Percentiles rank a stretch among this genome's conserved stretches.
These are phyloP conservation scores for Montipora capricornis DNA, from an alignment of 64 coral and sea anemone species.

Conservation along the genomic window DNA sequence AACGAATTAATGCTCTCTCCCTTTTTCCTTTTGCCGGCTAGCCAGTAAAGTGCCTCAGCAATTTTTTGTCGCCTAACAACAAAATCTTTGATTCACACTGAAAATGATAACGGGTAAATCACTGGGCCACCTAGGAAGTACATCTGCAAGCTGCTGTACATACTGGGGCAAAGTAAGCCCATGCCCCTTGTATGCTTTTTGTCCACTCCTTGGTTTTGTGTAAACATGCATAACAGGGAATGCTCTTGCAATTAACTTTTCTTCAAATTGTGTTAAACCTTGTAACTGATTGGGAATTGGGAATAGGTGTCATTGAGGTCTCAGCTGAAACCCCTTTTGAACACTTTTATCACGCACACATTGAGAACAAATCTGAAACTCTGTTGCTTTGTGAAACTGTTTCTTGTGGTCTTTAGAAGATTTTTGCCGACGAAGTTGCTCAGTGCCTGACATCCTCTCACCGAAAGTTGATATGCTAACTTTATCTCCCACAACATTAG, in stretches of 20 bases:
- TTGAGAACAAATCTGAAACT: neutral
- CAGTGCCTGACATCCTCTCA: no score
- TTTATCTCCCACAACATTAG: no score
- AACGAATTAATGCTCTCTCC: no score
- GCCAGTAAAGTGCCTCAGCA: no score
- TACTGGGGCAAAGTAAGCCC: neutral
- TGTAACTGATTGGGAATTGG: conserved; percentile 52
- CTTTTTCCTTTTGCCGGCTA: no score
- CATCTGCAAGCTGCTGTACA: conserved; percentile 7
- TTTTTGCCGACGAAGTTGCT: no score
- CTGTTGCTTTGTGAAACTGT: neutral
- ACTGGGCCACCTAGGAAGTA: conserved; percentile 35
- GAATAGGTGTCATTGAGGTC: conserved; percentile 9
- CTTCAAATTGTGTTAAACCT: conserved; percentile 47
- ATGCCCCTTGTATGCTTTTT: conserved; percentile 57
- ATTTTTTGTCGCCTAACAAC: neutral
- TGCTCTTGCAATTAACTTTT: conserved; percentile 60
- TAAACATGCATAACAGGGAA: conserved; percentile 57
- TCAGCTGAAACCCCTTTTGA: no score
- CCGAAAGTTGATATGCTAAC: no score
- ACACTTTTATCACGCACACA: neutral
- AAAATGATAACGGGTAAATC: conserved; percentile 55
- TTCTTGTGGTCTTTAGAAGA: no score
- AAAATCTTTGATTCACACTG: no score
- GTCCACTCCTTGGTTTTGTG: conserved; percentile 54